Evolutionary conservation across 2,797 vertebrate genomes (phyloP).

Genomic region (Ptychobarbus kaznakovi): DNA sequence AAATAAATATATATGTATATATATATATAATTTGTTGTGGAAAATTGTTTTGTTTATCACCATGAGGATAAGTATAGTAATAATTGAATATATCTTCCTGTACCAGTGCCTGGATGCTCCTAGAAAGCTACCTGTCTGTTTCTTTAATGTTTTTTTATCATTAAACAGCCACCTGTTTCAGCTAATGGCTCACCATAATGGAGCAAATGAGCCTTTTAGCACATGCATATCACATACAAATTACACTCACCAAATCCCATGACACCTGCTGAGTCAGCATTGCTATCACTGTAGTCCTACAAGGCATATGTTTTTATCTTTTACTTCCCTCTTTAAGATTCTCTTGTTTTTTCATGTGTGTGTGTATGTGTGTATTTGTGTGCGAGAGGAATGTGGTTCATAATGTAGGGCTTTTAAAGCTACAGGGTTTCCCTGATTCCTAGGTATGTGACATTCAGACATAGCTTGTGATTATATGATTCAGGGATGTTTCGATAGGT

Average conservation of each 20-base stretch:
- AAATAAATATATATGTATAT: not conserved
- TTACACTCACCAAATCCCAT: slow-evolving; percentile 62
- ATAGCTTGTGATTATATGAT: slow-evolving; percentile 39
- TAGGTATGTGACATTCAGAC: slow-evolving; percentile 75
- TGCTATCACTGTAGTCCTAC: slow-evolving; percentile 1
- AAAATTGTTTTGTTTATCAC: slow-evolving; percentile 47
- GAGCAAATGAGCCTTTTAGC: slow-evolving; percentile 44
- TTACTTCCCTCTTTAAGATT: not conserved
- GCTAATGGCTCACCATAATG: slow-evolving; percentile 63
- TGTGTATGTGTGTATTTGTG: not conserved
- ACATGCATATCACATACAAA: slow-evolving; percentile 55
- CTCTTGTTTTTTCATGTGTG: not conserved
- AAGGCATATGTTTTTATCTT: not conserved
- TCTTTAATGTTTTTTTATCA: slow-evolving; percentile 65
- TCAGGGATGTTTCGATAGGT: not conserved
- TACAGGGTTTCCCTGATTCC: slow-evolving; percentile 64
- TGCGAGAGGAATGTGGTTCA: slow-evolving; percentile 1
- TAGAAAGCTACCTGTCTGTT: slow-evolving; percentile 26
- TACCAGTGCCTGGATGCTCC: not conserved
- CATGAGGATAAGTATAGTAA: slow-evolving; percentile 24
- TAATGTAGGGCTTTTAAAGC: slow-evolving; percentile 41
- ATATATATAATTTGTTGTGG: slow-evolving; percentile 38
- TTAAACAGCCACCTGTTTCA: slow-evolving; percentile 68
- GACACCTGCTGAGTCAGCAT: slow-evolving; percentile 17
- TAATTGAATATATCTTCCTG: slow-evolving; percentile 16